These are phyloP conservation scores for Nyleta sp. DNA, from an alignment of 2,888 invertebrate genomes.

Conservation along the genomic window DNA sequence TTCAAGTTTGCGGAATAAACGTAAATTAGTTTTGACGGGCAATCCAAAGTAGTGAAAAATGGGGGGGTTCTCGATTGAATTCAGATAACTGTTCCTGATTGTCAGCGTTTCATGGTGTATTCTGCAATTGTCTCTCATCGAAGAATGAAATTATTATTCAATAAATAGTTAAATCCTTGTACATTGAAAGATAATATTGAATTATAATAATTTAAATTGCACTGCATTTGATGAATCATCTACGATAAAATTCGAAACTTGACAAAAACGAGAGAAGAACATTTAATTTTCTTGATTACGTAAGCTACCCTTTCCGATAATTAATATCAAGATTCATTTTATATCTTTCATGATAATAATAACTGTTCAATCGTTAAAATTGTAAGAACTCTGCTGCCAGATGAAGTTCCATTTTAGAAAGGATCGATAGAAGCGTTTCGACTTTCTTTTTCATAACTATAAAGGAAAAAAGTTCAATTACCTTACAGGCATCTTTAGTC, in stretches of 20 bases:
- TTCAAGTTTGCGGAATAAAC: too few relatives aligned
- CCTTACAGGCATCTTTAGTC: constrained; percentile 27
- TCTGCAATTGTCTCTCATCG: too few relatives aligned
- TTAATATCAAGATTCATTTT: constrained; percentile 50
- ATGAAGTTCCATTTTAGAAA: constrained; percentile 51
- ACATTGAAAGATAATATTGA: too few relatives aligned
- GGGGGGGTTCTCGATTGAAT: too few relatives aligned
- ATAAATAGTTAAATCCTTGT: too few relatives aligned
- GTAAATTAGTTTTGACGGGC: too few relatives aligned
- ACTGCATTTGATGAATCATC: too few relatives aligned
- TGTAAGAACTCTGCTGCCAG: constrained; percentile 41
- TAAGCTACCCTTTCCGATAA: constrained; percentile 36
- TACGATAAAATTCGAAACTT: neutral
- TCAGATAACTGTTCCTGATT: too few relatives aligned
- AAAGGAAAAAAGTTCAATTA: constrained; percentile 45
- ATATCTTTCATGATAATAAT: constrained; percentile 55
- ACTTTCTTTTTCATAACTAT: constrained; percentile 45
- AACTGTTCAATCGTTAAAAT: constrained; percentile 57
- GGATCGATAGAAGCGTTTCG: constrained; percentile 37
- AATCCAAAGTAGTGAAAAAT: too few relatives aligned
- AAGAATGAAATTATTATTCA: too few relatives aligned
- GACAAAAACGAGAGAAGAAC: constrained; percentile 2
- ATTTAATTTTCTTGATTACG: constrained; percentile 36
- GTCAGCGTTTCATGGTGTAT: too few relatives aligned
- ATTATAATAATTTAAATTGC: too few relatives aligned